Evolutionary conservation across 1,140 invertebrate genomes (phyloP).

Genomic region (Drosophila gunungcola): DNA sequence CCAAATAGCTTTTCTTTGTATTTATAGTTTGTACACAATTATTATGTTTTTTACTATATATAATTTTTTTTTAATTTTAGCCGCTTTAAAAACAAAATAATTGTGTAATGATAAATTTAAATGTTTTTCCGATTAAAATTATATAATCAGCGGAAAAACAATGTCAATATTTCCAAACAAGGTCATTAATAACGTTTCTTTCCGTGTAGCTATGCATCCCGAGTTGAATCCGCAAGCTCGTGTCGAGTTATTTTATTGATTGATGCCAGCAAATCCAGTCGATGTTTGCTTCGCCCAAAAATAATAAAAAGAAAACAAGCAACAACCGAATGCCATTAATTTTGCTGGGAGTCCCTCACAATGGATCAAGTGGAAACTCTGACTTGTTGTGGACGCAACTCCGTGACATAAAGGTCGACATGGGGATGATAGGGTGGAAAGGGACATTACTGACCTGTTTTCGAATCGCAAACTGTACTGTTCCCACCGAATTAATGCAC

Average conservation of each 20-base stretch:
- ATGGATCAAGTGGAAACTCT: slow-evolving; percentile 33
- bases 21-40: too few relatives aligned
- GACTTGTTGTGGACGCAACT: slow-evolving; percentile 27
- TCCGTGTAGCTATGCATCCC: neutral
- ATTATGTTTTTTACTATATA: too few relatives aligned
- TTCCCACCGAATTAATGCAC: slow-evolving; percentile 21
- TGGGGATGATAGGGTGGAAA: neutral
- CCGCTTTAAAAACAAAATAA: too few relatives aligned
- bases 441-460: slow-evolving; percentile 20
- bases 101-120: too few relatives aligned
- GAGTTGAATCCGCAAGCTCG: slow-evolving; percentile 20
- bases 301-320: slow-evolving; percentile 13
- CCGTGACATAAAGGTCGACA: slow-evolving; percentile 17
- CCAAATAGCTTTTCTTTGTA: too few relatives aligned
- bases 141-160: too few relatives aligned
- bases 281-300: slow-evolving; percentile 7
- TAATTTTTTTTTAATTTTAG: too few relatives aligned
- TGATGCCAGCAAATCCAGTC: slow-evolving; percentile 48
- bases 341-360: slow-evolving; percentile 21
- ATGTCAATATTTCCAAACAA: too few relatives aligned
- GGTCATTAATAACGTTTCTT: neutral
- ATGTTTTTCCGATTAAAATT: too few relatives aligned
- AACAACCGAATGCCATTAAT: slow-evolving; percentile 48
- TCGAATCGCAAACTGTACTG: neutral
- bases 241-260: slow-evolving; percentile 64